phyloP scores from a whole-genome alignment of 2,113 vertebrate genomes.

The Perca schrenkii region DNA sequence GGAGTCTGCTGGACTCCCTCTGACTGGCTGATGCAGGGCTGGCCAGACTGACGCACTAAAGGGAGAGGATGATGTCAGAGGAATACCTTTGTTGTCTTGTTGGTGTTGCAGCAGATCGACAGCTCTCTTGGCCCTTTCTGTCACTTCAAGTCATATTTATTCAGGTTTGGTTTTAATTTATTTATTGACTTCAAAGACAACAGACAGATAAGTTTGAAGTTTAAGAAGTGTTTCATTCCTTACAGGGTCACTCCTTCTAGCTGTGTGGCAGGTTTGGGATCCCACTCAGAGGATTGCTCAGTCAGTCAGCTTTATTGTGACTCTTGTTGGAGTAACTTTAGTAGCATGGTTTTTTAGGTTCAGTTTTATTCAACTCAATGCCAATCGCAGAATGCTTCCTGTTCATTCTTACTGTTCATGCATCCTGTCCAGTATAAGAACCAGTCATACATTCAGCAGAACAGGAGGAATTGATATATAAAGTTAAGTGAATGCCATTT shows the following conservation, averaged over 20 bases:
- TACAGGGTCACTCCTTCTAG: background rate
- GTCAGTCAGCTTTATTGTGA: slow-evolving; percentile 59
- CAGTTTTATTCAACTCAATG: slow-evolving; percentile 31
- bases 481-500: slow-evolving; percentile 46
- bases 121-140: slow-evolving; percentile 3
- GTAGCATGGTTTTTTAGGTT: slow-evolving; percentile 69
- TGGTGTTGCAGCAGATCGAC: slow-evolving; percentile 31
- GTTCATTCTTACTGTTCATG: slow-evolving; percentile 54
- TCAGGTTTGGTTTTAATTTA: slow-evolving; percentile 29
- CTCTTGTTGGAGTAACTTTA: slow-evolving; percentile 66
- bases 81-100: slow-evolving; percentile 42
- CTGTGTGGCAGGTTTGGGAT: slow-evolving; percentile 33
- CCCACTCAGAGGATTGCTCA: slow-evolving; percentile 29
- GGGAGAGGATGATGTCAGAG: slow-evolving; percentile 42
- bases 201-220: background rate
- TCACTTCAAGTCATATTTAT: slow-evolving; percentile 27
- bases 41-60: slow-evolving; percentile 16
- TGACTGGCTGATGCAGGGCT: slow-evolving; percentile 18
- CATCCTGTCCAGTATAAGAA: slow-evolving; percentile 51
- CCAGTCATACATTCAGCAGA: slow-evolving; percentile 14
- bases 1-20: slow-evolving; percentile 19
- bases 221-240: slow-evolving; percentile 3
- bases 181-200: slow-evolving; percentile 14
- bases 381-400: slow-evolving; percentile 64
- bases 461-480: slow-evolving; percentile 22